phyloP scores from a whole-genome alignment of 2,888 invertebrate genomes.

The Julus scanicus region DNA sequence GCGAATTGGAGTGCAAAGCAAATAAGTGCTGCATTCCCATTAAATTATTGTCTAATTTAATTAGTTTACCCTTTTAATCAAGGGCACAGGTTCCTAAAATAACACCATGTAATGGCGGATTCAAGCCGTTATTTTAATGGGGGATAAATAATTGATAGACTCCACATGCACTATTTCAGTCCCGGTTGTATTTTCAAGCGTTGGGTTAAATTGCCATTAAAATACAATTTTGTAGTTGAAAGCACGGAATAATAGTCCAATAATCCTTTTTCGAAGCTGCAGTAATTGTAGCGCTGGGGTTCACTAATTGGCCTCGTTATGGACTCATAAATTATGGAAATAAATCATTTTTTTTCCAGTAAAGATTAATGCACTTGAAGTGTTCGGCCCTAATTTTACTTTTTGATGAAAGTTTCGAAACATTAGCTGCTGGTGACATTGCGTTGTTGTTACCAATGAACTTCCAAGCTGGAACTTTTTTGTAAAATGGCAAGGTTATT shows the following conservation, averaged over 20 bases:
- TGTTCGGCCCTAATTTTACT: too few relatives aligned
- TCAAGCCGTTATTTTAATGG: not conserved
- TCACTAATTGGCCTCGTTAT: not conserved
- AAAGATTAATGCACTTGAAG: not conserved
- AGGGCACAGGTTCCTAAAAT: not conserved
- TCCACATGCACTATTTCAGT: not conserved
- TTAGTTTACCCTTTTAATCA: not conserved
- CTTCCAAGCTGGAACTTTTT: too few relatives aligned
- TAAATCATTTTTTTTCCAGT: not conserved
- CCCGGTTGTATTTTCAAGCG: not conserved
- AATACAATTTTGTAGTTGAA: not conserved
- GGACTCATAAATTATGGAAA: not conserved
- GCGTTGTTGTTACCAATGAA: too few relatives aligned
- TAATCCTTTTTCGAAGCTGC: not conserved
- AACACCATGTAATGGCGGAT: not conserved
- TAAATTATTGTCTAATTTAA: slow-evolving; percentile 10
- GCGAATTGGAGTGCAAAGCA: too few relatives aligned
- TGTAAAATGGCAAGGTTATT: too few relatives aligned
- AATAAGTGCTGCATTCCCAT: not conserved
- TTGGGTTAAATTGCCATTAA: not conserved
- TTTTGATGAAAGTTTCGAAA: too few relatives aligned
- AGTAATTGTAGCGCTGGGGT: not conserved
- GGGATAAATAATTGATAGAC: not conserved
- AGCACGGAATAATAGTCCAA: not conserved
- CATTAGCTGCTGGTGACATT: too few relatives aligned